Percentiles rank a stretch among this genome's conserved stretches.
Conservation (phyloP, 2,797 vertebrate species). For the Glyptemys insculpta region DNA sequence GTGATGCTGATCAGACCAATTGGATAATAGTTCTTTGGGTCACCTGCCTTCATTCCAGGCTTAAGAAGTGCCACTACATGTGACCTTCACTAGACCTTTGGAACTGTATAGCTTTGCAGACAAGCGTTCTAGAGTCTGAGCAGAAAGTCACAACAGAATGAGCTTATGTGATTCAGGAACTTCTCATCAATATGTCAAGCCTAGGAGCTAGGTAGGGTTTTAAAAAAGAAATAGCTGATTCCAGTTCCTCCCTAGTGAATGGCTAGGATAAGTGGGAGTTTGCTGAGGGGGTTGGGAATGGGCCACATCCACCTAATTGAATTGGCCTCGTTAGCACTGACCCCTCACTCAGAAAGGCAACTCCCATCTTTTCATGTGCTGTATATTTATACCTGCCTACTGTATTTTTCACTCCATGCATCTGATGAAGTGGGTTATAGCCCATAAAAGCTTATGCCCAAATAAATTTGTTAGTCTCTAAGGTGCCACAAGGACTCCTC, state of each 20-base stretch:
- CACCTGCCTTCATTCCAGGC: background rate
- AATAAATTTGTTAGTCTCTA: too few species aligned
- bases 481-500: too few species aligned
- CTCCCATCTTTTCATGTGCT: too few species aligned
- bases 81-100: background rate
- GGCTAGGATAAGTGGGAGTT: background rate
- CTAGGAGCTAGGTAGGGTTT: background rate
- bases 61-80: background rate
- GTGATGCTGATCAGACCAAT: background rate
- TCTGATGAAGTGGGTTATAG: too few species aligned
- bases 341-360: too few species aligned
- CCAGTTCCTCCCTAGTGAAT: background rate
- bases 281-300: background rate
- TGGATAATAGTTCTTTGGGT: background rate
- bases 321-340: too few species aligned
- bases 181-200: background rate
- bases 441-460: too few species aligned
- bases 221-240: background rate
- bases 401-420: too few species aligned
- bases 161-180: background rate
- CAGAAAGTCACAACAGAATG: background rate
- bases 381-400: too few species aligned
- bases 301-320: too few species aligned
- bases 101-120: background rate
- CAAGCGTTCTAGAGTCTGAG: background rate